phyloP scores from a whole-genome alignment of 1,140 invertebrate genomes.

The Andricus grossulariae region DNA sequence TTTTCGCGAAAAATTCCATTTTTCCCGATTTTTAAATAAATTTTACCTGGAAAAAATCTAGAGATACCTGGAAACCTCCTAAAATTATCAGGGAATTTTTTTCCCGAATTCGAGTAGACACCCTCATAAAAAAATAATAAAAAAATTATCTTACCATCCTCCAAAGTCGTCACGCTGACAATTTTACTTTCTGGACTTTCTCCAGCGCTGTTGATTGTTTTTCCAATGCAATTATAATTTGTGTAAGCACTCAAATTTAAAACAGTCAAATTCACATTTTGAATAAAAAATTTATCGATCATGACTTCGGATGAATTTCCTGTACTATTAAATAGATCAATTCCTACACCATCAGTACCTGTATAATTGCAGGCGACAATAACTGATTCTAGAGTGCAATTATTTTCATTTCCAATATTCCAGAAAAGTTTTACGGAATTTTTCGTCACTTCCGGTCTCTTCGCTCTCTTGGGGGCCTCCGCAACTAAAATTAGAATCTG shows the following conservation, averaged over 20 bases:
- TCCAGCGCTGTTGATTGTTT: conserved; percentile 45
- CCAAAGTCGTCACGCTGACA: conserved; percentile 45
- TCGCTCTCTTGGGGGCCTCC: conserved; percentile 31
- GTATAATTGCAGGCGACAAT: conserved; percentile 50
- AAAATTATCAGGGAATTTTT: no score
- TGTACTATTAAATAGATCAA: conserved; percentile 28
- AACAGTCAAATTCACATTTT: conserved; percentile 43
- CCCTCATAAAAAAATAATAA: background rate
- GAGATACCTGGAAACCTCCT: no score
- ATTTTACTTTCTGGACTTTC: conserved; percentile 47
- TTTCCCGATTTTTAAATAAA: background rate
- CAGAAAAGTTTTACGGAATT: conserved; percentile 50
- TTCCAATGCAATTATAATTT: conserved; percentile 54
- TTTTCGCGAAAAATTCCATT: background rate
- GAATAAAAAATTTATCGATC: background rate
- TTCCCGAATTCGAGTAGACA: no score
- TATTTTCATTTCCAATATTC: conserved; percentile 53
- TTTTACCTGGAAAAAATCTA: background rate
- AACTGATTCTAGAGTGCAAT: conserved; percentile 48
- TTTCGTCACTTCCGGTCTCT: background rate
- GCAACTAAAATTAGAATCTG: conserved; percentile 38
- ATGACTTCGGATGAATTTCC: background rate
- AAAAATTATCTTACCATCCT: conserved; percentile 54
- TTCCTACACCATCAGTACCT: conserved; percentile 49
- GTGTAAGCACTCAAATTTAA: conserved; percentile 57